Evolutionary conservation across 2,888 invertebrate genomes (phyloP), one percentile per base, ranked within the genome.

Genomic region (Apoderus coryli): DNA sequence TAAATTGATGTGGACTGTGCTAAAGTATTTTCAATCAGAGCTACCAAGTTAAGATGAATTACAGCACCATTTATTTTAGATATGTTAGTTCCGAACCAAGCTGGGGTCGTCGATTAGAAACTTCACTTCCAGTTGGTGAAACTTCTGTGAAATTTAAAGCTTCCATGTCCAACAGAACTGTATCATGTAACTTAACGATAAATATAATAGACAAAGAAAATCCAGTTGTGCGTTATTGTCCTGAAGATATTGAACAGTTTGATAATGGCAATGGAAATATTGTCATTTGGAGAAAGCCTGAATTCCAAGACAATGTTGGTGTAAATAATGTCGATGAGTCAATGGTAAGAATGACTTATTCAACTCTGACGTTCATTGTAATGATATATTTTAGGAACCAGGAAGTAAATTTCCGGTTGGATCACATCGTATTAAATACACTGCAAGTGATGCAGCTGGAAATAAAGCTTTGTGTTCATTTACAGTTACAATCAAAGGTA

Each of bases 251-350:
- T 44, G 68, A 70, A 39, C 65, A 70, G 13, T 53, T 59, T 10
- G 57, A 59, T 9, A 64, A 68, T 24, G 69, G 73, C 48, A 54
- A 54, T 1, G 60, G 63, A 30, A 61, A 67, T 14, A 58, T 63
- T 23, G 62, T 76, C 25, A 60, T 61, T 39, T 77, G 76, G 76
- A 63, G 64, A 23, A 76, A 76, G 43, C 76, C 77, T 2, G 53
- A 59, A 23, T 76, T 76, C 44, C 57, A 56, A 14, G 69, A 69
- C 49, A 69, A 69, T 44, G 64, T 66, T 22, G 63, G 57, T 29
- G 54, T 73, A 13, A 61, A 62, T 32, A 60, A 60, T 32, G 56
- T 70, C 25, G 70, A 67, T 47, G 72, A 71, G 47, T 69, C 72
- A 4, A 64, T 67, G 53, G 71, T 71, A 44, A 57, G 60, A 19